Evolutionary conservation across 2,797 vertebrate species (phyloP).

Genomic region (Leucoraja ocellata): DNA sequence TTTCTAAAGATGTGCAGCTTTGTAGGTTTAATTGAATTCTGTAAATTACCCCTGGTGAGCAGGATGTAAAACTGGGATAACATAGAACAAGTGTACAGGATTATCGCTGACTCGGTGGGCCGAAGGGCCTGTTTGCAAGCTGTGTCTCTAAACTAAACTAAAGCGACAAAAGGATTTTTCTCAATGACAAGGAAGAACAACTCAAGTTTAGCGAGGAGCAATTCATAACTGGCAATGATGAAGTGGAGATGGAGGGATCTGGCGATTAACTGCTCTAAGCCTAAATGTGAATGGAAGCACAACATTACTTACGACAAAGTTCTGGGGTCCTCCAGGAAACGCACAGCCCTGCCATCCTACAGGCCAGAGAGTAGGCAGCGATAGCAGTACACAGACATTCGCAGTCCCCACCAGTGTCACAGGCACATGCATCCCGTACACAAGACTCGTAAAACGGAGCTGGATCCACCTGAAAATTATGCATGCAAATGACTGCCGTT

Average conservation of each 20-base stretch:
- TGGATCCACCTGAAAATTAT: conserved; percentile 53
- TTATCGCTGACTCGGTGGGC: too few relatives aligned
- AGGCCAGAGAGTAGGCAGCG: conserved; percentile 68
- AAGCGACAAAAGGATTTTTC: neutral
- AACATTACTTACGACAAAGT: conserved; percentile 64
- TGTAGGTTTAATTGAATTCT: too few relatives aligned
- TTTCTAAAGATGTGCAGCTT: too few relatives aligned
- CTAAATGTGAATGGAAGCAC: neutral
- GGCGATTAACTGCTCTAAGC: neutral
- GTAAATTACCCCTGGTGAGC: too few relatives aligned
- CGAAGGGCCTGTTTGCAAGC: too few relatives aligned
- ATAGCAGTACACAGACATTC: conserved; percentile 72
- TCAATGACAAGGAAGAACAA: neutral
- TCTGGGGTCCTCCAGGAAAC: conserved; percentile 68
- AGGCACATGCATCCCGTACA: conserved; percentile 68
- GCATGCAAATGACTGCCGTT: neutral
- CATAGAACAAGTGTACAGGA: too few relatives aligned
- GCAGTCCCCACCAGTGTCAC: conserved; percentile 70
- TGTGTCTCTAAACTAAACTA: too few relatives aligned
- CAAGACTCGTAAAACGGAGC: conserved; percentile 61
- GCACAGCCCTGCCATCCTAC: conserved; percentile 62
- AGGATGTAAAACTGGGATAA: too few relatives aligned
- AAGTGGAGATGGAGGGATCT: too few relatives aligned
- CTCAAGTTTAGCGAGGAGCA: neutral
- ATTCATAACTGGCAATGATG: too few relatives aligned